Base-by-base conservation (phyloP, 2,888 invertebrate genomes). In the Rutpela maculata region DNA sequence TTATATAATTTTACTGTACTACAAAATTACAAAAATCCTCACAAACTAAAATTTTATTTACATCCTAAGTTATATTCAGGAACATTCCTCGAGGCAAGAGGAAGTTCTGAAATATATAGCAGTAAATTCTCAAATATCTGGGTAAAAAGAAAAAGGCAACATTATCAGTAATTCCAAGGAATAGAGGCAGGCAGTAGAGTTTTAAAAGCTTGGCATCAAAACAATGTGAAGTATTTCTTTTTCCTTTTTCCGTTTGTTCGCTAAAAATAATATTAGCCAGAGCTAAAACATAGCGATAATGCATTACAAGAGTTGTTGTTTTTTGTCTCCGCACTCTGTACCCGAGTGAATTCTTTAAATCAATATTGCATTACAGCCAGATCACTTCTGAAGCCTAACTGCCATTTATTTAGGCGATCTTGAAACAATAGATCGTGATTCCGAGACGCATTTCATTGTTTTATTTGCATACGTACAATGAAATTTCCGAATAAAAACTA, bases 381-480 rank as follows among this genome's bases (percentile, higher is more conserved):
- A 81, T 84, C 82, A 77, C 71, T 78, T 70, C 71, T 77, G 63
- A 60, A 22, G 72, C 62, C 62, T 55, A 80, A 74, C 78, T 80
- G 81, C 82, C 80, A 81, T 81, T 81, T 82, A 82, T 83, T 83
- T 80, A 76, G 77, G 78, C 80, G 81, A 83, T 84, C 84, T 84
- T 79, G 82, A 82, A 84, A 83, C 83, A 84, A 84, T 83, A 83
- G 82, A 81, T 78, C 76, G 69, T 85, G 86, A 86, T 87, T 85
- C 83, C 85, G 84, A 85, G 86, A 85, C 86, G 86, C 84, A 84
- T 85, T 85, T 84, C 84, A 84, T 85, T 86, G 85, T 84, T 87
- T 86, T 87, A 88, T 88, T 88, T 88, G 88, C 88, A 88, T 88
- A 88, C 87, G 86, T 87, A 87, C 88, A 87, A 87, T 87, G 88